Evolutionary conservation across 1,140 invertebrate genomes (phyloP).

Genomic region (Bemisia tabaci): DNA sequence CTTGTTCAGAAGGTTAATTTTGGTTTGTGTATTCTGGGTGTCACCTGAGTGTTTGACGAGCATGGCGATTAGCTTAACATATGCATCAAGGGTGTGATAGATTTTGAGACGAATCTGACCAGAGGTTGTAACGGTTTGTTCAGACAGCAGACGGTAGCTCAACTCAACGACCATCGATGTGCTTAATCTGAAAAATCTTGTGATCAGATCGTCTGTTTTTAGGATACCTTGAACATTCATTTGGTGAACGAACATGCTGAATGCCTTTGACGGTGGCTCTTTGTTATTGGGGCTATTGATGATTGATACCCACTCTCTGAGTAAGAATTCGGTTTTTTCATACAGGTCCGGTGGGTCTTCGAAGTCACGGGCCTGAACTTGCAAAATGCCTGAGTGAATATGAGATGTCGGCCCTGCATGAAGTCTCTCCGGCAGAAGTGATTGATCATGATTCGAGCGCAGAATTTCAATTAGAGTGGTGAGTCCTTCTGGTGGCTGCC

Average conservation of each 20-base stretch:
- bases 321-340: slow-evolving; percentile 86
- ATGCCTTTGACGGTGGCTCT: slow-evolving; percentile 85
- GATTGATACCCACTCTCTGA: slow-evolving; percentile 90
- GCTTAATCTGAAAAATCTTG: slow-evolving; percentile 90
- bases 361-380: slow-evolving; percentile 72
- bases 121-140: slow-evolving; percentile 52
- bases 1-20: slow-evolving; percentile 94
- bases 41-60: slow-evolving; percentile 94
- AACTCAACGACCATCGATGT: slow-evolving; percentile 95
- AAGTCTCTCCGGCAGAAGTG: slow-evolving; percentile 51
- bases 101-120: slow-evolving; percentile 53
- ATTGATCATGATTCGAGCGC: slow-evolving; percentile 52
- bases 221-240: slow-evolving; percentile 95
- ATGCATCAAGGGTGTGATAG: slow-evolving; percentile 90
- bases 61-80: slow-evolving; percentile 83
- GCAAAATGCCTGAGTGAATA: slow-evolving; percentile 81
- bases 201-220: slow-evolving; percentile 94
- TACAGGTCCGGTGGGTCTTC: slow-evolving; percentile 88
- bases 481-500: slow-evolving; percentile 67
- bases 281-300: slow-evolving; percentile 66
- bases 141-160: slow-evolving; percentile 63
- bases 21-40: slow-evolving; percentile 73
- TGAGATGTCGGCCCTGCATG: slow-evolving; percentile 67
- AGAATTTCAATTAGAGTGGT: slow-evolving; percentile 59
- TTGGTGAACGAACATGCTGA: slow-evolving; percentile 79